Conservation (phyloP, 2,113 vertebrate species). For the Anguilla rostrata region DNA sequence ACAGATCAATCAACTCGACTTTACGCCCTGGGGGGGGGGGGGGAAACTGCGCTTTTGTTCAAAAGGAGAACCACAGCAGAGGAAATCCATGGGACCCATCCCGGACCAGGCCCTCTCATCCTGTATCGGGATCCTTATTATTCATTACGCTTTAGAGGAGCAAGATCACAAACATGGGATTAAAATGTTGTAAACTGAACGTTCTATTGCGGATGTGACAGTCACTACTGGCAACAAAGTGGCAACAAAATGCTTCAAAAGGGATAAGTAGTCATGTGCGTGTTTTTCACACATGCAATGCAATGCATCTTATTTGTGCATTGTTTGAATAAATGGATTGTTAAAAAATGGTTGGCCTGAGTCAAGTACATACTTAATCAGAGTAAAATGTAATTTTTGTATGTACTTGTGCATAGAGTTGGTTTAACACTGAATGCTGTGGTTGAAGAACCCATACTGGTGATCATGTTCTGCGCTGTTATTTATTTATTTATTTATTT, state of each 20-base stretch:
- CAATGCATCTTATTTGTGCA: neutral
- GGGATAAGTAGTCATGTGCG: neutral
- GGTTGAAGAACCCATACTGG: neutral
- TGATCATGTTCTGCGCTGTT: neutral
- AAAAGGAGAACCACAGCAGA: neutral
- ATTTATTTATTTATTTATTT: too few species aligned
- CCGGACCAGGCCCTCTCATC: too few species aligned
- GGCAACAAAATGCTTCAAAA: too few species aligned
- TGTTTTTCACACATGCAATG: neutral
- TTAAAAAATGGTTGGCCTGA: neutral
- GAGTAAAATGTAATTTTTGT: too few species aligned
- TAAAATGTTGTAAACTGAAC: too few species aligned
- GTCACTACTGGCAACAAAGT: too few species aligned
- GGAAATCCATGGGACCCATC: neutral
- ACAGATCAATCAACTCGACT: neutral
- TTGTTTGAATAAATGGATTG: neutral
- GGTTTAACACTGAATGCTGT: too few species aligned
- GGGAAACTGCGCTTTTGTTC: neutral
- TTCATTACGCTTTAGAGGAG: too few species aligned
- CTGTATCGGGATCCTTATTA: neutral
- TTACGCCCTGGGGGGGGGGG: neutral
- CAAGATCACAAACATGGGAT: too few species aligned
- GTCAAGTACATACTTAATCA: too few species aligned
- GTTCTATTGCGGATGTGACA: too few species aligned
- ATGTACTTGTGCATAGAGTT: too few species aligned